Conservation (phyloP, 2,888 invertebrate genomes). For the Apantesis nais region DNA sequence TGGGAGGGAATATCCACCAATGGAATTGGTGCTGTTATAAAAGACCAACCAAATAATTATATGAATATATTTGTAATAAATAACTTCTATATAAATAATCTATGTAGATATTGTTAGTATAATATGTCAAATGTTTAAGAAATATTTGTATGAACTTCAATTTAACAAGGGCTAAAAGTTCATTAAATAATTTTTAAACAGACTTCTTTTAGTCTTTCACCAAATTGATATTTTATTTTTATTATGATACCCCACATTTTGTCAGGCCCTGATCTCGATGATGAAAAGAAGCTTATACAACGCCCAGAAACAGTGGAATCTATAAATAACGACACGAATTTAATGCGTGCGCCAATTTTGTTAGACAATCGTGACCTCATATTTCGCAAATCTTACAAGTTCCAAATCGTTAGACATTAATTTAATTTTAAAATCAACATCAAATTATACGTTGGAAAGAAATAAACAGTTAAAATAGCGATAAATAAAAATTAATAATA, state of each 20-base stretch:
- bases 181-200: constrained; percentile 72
- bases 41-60: constrained; percentile 85
- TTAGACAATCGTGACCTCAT: neutral
- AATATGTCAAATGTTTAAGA: constrained; percentile 79
- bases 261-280: neutral
- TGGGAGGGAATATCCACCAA: constrained; percentile 72
- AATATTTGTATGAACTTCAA: constrained; percentile 80
- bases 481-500: no score
- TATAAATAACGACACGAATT: neutral
- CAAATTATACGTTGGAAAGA: no score
- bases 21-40: constrained; percentile 80
- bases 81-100: constrained; percentile 67
- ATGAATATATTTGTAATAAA: constrained; percentile 80
- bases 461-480: no score
- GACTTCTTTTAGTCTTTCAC: constrained; percentile 21
- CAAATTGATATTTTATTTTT: constrained; percentile 8
- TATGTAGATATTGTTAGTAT: constrained; percentile 83
- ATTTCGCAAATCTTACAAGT: neutral
- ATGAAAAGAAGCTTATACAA: neutral
- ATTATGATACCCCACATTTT: neutral
- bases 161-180: constrained; percentile 73
- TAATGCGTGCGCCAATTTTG: neutral
- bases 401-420: neutral
- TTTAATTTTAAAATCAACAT: no score
- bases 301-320: neutral